Percentiles rank a stretch among this genome's conserved stretches.
Evolutionary conservation across 2,888 invertebrate genomes (phyloP).

Genomic region (Heliconius charithonia): DNA sequence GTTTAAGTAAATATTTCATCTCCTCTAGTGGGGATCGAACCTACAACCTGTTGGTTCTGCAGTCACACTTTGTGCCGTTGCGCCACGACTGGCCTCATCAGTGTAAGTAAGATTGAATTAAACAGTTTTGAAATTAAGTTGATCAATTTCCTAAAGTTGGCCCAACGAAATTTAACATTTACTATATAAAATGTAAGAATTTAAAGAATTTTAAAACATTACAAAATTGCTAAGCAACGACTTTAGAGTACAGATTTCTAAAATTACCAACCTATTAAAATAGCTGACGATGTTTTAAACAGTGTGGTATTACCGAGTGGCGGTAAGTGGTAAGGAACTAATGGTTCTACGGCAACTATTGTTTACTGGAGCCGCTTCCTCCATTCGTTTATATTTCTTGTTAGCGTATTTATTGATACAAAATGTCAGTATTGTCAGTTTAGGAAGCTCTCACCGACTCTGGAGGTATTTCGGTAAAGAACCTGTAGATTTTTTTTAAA

Average conservation of each 20-base stretch:
- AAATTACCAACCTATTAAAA: slow-evolving; percentile 11
- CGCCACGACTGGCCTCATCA: no score
- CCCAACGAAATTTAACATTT: no score
- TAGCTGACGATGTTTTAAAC: slow-evolving; percentile 11
- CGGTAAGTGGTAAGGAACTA: slow-evolving; percentile 33
- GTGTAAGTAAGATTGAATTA: background rate
- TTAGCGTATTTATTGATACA: slow-evolving; percentile 5
- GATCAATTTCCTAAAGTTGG: no score
- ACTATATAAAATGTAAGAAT: background rate
- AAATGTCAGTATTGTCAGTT: background rate
- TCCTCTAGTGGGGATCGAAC: no score
- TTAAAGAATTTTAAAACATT: background rate
- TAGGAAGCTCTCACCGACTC: background rate
- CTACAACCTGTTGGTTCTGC: no score
- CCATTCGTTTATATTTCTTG: slow-evolving; percentile 34
- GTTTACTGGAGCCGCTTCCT: slow-evolving; percentile 51
- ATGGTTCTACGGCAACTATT: slow-evolving; percentile 48
- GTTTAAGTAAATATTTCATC: no score
- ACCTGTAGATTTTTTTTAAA: background rate
- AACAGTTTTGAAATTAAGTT: no score
- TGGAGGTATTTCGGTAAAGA: background rate
- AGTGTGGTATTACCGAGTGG: background rate
- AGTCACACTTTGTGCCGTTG: no score
- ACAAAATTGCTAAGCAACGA: background rate
- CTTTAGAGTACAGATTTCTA: slow-evolving; percentile 1